Evolutionary conservation across 2,888 invertebrate species (phyloP).

Genomic region (Mythimna pallens): DNA sequence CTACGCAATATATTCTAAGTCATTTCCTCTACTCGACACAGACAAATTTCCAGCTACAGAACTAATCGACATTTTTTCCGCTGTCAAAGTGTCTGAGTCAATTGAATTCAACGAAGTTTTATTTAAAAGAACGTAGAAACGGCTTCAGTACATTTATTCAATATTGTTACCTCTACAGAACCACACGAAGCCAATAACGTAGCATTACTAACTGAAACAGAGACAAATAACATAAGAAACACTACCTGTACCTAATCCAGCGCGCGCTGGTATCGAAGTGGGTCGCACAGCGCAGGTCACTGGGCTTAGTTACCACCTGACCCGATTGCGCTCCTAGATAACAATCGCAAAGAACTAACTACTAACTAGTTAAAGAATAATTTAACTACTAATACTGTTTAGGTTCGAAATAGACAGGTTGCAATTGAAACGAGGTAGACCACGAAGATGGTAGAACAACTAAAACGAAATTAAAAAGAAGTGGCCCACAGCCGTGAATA

Average conservation of each 20-base stretch:
- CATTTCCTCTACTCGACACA: background rate
- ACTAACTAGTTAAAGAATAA: constrained; percentile 6
- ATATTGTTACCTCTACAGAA: too few species aligned
- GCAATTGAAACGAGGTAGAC: background rate
- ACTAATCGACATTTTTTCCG: background rate
- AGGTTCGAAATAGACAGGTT: background rate
- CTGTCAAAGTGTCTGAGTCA: background rate
- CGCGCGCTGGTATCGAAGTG: constrained; percentile 25
- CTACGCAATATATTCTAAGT: too few species aligned
- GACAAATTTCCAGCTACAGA: background rate
- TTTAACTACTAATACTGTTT: background rate
- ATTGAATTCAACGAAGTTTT: background rate
- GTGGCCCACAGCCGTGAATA: too few species aligned
- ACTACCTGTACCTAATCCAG: constrained; percentile 32
- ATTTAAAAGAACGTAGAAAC: background rate
- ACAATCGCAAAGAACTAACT: constrained; percentile 34
- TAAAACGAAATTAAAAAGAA: too few species aligned
- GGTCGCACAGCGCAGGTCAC: constrained; percentile 41
- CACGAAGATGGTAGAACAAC: too few species aligned
- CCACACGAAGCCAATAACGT: too few species aligned
- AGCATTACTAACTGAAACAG: background rate
- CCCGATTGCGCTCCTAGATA: constrained; percentile 43
- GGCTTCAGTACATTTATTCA: background rate
- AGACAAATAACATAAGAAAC: constrained; percentile 12
- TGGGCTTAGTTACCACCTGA: constrained; percentile 38